Conservation (phyloP, 92 coral and sea anemone genomes). For the Porites lobata region DNA sequence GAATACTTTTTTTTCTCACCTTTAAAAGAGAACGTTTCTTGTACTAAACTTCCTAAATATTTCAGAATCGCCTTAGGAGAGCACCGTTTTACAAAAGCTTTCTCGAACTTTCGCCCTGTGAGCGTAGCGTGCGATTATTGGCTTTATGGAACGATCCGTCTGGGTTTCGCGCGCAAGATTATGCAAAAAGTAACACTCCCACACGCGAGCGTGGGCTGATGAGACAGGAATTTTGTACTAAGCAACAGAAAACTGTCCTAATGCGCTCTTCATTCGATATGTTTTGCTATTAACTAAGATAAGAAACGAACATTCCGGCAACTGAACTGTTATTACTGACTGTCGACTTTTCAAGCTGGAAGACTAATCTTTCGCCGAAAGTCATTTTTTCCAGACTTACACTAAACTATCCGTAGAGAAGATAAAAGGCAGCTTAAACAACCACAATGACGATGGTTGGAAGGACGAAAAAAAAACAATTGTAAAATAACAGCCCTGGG, state of each 20-base stretch:
- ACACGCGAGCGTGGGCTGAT: not conserved
- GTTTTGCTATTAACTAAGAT: not conserved
- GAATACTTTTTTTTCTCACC: not conserved
- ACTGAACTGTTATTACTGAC: not conserved
- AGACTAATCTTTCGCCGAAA: not conserved
- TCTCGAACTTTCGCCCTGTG: not conserved
- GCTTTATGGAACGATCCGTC: not conserved
- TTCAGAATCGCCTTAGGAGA: not conserved
- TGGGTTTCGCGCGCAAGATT: not conserved
- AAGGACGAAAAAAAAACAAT: too few species aligned
- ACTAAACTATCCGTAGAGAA: not conserved
- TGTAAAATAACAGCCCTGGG: too few species aligned
- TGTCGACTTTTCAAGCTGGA: not conserved
- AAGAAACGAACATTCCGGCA: not conserved
- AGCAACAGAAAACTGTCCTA: not conserved
- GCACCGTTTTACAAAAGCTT: not conserved
- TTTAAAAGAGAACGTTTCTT: not conserved
- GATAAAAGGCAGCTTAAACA: too few species aligned
- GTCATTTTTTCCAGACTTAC: not conserved
- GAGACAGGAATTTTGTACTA: not conserved
- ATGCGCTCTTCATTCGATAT: not conserved
- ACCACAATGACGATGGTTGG: too few species aligned
- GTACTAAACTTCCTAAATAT: not conserved
- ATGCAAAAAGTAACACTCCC: constrained; percentile 1
- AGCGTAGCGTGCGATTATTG: not conserved